Conservation (phyloP, 2,888 invertebrate genomes). For the Chloroclysta siterata region DNA sequence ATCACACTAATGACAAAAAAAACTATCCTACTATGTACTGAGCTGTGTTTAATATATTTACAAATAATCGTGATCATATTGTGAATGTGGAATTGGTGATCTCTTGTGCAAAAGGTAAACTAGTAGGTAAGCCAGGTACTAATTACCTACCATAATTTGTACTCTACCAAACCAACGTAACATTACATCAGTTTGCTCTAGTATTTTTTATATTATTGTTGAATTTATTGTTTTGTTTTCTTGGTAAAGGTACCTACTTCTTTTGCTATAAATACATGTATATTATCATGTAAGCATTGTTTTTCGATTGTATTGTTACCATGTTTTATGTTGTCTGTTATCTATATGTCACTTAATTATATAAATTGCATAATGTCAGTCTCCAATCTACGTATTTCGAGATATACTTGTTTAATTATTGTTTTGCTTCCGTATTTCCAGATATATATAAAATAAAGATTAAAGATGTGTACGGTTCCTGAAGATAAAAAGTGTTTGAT, state of each 20-base stretch:
- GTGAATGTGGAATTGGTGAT: neutral
- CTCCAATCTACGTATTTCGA: neutral
- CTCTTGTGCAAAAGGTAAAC: slow-evolving; percentile 2
- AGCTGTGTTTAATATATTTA: slow-evolving; percentile 2
- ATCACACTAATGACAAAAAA: neutral
- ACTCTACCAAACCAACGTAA: too few species aligned
- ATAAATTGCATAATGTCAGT: neutral
- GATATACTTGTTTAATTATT: neutral
- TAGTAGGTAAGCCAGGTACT: neutral
- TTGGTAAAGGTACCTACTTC: too few species aligned
- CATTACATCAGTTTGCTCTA: too few species aligned
- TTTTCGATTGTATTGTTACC: too few species aligned
- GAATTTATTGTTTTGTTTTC: too few species aligned
- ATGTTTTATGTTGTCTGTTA: neutral
- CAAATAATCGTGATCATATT: neutral
- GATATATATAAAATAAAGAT: neutral
- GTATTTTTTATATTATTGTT: neutral
- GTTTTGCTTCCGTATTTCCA: slow-evolving; percentile 11
- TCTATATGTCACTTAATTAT: neutral
- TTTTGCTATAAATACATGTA: too few species aligned
- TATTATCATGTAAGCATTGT: too few species aligned
- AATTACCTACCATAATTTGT: neutral
- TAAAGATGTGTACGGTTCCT: slow-evolving; percentile 44
- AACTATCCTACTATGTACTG: neutral
- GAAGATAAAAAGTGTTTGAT: slow-evolving; percentile 46